Conservation (phyloP, 2,113 vertebrate genomes). For the Fulica atra region DNA sequence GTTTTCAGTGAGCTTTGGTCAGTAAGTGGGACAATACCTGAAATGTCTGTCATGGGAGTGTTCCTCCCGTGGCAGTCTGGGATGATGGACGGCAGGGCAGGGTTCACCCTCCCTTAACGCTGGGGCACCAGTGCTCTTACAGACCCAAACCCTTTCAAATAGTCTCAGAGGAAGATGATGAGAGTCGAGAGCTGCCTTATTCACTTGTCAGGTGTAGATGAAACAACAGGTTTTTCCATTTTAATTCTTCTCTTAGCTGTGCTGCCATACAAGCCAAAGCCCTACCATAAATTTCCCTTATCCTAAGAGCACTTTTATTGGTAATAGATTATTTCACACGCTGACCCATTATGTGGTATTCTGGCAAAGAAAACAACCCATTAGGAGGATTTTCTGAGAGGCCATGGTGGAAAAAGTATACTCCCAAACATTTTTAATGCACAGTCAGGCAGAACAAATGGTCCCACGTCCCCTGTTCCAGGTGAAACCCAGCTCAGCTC, state of each 20-base stretch:
- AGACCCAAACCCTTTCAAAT: neutral
- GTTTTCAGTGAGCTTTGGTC: neutral
- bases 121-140: neutral
- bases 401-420: neutral
- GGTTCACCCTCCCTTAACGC: neutral
- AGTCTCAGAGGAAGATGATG: neutral
- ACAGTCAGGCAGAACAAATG: neutral
- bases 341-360: neutral
- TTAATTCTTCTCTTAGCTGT: neutral
- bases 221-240: neutral
- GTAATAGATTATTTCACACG: neutral
- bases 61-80: neutral
- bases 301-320: neutral
- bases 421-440: neutral
- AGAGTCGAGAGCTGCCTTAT: neutral
- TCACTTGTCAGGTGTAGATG: neutral
- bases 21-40: neutral
- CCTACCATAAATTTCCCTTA: constrained; percentile 6
- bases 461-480: accelerated
- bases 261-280: neutral
- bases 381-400: constrained; percentile 6
- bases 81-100: neutral
- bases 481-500: neutral
- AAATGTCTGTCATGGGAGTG: neutral
- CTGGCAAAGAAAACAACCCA: neutral